These are phyloP conservation scores for Manis pentadactyla DNA, from an alignment of 2,797 vertebrate species.

Conservation along the genomic window DNA sequence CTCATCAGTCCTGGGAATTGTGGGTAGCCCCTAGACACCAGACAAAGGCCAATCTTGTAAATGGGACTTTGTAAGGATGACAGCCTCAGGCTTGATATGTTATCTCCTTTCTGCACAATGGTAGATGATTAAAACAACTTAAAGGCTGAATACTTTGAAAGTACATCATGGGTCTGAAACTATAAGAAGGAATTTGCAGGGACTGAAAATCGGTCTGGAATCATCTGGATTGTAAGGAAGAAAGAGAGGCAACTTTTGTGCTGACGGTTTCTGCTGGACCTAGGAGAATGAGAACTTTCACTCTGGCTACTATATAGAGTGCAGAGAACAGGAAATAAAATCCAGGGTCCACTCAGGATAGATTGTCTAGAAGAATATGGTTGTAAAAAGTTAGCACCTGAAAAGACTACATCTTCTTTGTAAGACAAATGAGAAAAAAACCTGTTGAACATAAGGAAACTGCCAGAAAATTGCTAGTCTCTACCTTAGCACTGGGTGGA, in stretches of 20 bases:
- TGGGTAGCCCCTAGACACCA: background rate
- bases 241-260: background rate
- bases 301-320: background rate
- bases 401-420: background rate
- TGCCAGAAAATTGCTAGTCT: background rate
- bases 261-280: background rate
- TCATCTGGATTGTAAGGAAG: background rate
- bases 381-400: background rate
- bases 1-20: background rate
- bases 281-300: background rate
- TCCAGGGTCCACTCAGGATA: background rate
- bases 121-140: background rate
- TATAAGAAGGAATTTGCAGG: background rate
- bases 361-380: background rate
- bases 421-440: background rate
- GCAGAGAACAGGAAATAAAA: background rate
- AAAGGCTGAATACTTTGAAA: background rate
- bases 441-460: background rate
- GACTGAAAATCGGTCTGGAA: background rate
- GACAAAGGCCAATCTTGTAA: background rate
- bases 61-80: background rate
- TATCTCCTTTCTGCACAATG: background rate
- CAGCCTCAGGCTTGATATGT: background rate
- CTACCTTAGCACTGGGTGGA: background rate
- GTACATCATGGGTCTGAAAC: background rate